Percentiles rank a stretch among this genome's conserved stretches.
These are phyloP conservation scores for Zaprionus camerounensis DNA, from an alignment of 1,140 invertebrate species.

Conservation along the genomic window DNA sequence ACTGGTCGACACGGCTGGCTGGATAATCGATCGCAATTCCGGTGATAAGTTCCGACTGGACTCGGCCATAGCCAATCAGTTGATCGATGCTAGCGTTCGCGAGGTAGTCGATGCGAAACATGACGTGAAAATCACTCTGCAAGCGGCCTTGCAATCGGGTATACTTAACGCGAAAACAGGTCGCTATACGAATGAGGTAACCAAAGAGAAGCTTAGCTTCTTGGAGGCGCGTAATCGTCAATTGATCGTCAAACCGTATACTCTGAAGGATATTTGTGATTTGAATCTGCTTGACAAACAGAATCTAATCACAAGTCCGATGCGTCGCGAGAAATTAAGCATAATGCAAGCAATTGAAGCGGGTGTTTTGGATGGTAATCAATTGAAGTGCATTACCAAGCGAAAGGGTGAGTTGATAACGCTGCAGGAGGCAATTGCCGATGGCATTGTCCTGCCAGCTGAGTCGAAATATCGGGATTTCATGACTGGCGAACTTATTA, in stretches of 20 bases:
- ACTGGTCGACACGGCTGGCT: conserved; percentile 91
- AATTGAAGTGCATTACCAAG: conserved; percentile 92
- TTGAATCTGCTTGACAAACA: conserved; percentile 91
- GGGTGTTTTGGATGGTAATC: conserved; percentile 94
- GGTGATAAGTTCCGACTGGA: conserved; percentile 92
- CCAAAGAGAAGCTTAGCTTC: conserved; percentile 90
- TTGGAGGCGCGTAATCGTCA: conserved; percentile 91
- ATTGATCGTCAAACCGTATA: conserved; percentile 94
- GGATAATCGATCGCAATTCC: conserved; percentile 92
- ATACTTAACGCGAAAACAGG: conserved; percentile 92
- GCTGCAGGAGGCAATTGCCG: conserved; percentile 92
- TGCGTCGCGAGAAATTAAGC: conserved; percentile 89
- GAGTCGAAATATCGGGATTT: conserved; percentile 90
- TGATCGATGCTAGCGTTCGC: conserved; percentile 90
- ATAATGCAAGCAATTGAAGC: conserved; percentile 92
- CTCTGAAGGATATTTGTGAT: conserved; percentile 94
- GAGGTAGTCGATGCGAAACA: conserved; percentile 93
- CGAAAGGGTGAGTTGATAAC: conserved; percentile 92
- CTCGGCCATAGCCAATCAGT: conserved; percentile 90
- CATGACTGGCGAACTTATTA: conserved; percentile 88
- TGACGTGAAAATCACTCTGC: conserved; percentile 92
- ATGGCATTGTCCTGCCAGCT: conserved; percentile 90
- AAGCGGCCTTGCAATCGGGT: conserved; percentile 90
- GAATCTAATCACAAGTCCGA: conserved; percentile 90
- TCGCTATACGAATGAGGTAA: conserved; percentile 90